These are phyloP conservation scores for Eurystomus glaucurus DNA, from an alignment of 2,797 vertebrate genomes.

Conservation along the genomic window DNA sequence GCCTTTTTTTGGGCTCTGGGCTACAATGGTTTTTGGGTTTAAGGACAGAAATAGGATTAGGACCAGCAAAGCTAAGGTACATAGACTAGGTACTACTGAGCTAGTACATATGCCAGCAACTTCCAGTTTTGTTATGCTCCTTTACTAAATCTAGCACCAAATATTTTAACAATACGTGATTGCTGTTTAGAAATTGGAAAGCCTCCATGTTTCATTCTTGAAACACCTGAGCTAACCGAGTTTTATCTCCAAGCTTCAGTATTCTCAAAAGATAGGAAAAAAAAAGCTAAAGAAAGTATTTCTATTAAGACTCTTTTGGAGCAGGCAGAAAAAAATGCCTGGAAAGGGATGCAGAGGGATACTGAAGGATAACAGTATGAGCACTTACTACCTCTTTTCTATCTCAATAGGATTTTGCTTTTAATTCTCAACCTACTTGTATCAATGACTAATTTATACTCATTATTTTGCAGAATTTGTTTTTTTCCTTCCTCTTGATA, in stretches of 20 bases:
- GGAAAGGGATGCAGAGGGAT: not conserved
- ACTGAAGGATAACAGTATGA: not conserved
- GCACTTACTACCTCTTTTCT: not conserved
- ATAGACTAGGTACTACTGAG: not conserved
- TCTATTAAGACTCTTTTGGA: not conserved
- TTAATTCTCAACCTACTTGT: not conserved
- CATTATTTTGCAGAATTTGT: not conserved
- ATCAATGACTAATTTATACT: not conserved
- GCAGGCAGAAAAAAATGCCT: not conserved
- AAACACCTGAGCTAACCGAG: not conserved
- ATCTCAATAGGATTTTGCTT: not conserved
- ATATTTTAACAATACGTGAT: not conserved
- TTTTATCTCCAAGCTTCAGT: not conserved
- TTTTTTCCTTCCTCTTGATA: not conserved
- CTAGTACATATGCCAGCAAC: accelerated
- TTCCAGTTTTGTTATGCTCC: not conserved
- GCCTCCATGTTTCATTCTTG: not conserved
- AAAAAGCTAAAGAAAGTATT: not conserved
- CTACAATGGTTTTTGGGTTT: accelerated
- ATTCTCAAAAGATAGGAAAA: not conserved
- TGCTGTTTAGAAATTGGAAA: not conserved
- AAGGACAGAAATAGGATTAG: not conserved
- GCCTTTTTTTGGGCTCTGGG: not conserved
- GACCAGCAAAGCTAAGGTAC: not conserved
- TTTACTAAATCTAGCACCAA: not conserved